Conservation (phyloP, 2,113 vertebrate species). For the Gallinago jamesoni region DNA sequence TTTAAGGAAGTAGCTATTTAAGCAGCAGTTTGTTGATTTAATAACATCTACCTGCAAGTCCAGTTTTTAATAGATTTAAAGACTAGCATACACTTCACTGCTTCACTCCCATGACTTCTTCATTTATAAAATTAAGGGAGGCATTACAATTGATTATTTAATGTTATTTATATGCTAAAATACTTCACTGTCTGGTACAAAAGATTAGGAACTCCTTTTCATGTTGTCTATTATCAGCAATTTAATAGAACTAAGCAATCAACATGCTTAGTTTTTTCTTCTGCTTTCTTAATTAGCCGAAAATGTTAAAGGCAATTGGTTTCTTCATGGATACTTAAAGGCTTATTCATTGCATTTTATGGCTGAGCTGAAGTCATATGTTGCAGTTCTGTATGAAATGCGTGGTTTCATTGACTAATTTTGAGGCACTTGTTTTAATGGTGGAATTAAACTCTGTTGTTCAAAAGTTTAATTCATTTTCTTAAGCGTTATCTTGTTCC, state of each 20-base stretch:
- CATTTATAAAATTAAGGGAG: neutral
- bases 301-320: constrained; percentile 27
- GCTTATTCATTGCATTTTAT: constrained; percentile 17
- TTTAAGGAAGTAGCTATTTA: neutral
- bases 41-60: neutral
- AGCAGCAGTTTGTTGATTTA: neutral
- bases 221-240: neutral
- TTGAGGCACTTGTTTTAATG: neutral
- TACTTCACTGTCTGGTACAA: neutral
- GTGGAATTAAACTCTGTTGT: constrained; percentile 10
- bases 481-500: neutral
- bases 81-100: neutral
- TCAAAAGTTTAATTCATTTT: constrained; percentile 32
- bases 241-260: constrained; percentile 26
- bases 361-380: neutral
- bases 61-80: neutral
- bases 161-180: constrained; percentile 4
- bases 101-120: neutral
- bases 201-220: neutral
- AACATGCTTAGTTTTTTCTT: neutral
- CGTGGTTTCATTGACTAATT: constrained; percentile 17
- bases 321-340: constrained; percentile 38
- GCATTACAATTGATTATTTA: neutral
- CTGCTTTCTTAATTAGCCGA: constrained; percentile 5
- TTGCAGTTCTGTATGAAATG: neutral